Evolutionary conservation across 2,797 vertebrate genomes (phyloP).

Genomic region (Spheniscus humboldti): DNA sequence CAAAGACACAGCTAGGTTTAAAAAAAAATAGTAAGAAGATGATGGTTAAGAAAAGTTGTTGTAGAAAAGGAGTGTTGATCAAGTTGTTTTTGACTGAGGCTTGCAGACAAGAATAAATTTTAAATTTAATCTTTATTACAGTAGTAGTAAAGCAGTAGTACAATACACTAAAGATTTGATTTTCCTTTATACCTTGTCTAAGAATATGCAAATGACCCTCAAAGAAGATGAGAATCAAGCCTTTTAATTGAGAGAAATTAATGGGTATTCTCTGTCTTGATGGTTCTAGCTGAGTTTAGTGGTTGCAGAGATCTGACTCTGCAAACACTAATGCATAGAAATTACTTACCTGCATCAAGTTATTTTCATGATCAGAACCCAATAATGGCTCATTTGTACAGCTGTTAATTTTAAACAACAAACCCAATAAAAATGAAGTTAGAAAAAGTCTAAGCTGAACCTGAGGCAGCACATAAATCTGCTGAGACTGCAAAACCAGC

Average conservation of each 20-base stretch:
- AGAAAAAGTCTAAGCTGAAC: background rate
- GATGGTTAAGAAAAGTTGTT: background rate
- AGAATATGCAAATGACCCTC: background rate
- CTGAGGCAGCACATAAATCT: background rate
- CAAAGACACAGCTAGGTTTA: background rate
- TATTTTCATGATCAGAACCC: background rate
- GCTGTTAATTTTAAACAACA: background rate
- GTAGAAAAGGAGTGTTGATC: background rate
- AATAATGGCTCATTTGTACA: background rate
- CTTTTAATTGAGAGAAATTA: background rate
- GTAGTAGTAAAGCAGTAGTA: background rate
- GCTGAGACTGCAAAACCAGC: slow-evolving; percentile 1
- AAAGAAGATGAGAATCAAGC: background rate
- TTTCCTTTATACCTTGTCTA: background rate
- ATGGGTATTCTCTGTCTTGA: background rate
- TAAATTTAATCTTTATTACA: background rate
- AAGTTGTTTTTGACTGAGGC: background rate
- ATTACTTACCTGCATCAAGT: background rate
- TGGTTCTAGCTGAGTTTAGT: background rate
- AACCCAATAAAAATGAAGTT: background rate
- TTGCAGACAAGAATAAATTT: background rate
- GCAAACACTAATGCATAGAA: background rate
- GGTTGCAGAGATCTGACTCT: background rate
- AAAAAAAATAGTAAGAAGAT: background rate
- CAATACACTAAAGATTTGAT: background rate